Evolutionary conservation across 2,888 invertebrate genomes (phyloP).

Genomic region (Tenthredo livida): DNA sequence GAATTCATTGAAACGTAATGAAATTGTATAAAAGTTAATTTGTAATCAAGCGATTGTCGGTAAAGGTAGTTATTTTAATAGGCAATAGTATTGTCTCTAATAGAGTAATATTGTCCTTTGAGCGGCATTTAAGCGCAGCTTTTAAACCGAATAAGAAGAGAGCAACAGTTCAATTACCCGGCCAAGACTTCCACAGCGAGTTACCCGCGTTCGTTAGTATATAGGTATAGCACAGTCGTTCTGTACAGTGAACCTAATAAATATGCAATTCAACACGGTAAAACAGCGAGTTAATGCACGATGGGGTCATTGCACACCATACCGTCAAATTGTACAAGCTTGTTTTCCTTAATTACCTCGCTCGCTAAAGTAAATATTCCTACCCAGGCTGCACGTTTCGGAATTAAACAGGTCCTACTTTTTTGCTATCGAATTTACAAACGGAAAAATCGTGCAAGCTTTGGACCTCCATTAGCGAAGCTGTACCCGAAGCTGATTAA

Average conservation of each 20-base stretch:
- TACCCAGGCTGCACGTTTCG: not conserved
- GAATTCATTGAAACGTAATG: not conserved
- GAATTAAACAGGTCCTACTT: not conserved
- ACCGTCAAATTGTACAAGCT: constrained; percentile 41
- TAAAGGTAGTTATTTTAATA: constrained; percentile 15
- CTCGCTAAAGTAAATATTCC: constrained; percentile 16
- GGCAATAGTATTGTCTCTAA: constrained; percentile 16
- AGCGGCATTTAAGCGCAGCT: constrained; percentile 4
- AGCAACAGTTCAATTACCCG: constrained; percentile 47
- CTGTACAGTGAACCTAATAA: constrained; percentile 69
- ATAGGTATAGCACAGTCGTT: constrained; percentile 58
- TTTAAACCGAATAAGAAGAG: constrained; percentile 45
- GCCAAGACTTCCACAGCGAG: constrained; percentile 40
- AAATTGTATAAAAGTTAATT: constrained; percentile 14
- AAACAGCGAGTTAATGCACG: constrained; percentile 58
- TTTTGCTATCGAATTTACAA: not conserved
- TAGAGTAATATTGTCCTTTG: constrained; percentile 45
- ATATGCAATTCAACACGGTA: constrained; percentile 73
- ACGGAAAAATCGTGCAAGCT: not conserved
- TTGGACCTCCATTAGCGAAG: not conserved
- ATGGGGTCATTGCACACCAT: constrained; percentile 39
- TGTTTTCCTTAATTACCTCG: constrained; percentile 28
- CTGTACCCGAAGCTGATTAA: constrained; percentile 16
- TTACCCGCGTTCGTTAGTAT: constrained; percentile 43
- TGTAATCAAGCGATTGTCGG: constrained; percentile 15